Evolutionary conservation across 2,888 invertebrate genomes (phyloP).

Genomic region (Temnothorax ravouxi): DNA sequence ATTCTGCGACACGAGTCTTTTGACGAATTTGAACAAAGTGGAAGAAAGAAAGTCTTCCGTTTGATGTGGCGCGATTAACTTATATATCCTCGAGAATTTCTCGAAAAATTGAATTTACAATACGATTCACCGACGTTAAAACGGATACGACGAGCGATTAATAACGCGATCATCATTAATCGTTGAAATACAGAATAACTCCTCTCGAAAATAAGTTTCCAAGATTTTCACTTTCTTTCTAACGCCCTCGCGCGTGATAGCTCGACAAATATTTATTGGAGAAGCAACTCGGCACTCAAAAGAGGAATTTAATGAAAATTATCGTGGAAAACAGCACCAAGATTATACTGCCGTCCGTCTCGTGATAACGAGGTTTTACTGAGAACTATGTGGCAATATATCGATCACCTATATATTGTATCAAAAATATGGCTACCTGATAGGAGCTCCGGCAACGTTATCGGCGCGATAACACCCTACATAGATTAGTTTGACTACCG

Average conservation of each 20-base stretch:
- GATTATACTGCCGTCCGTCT: constrained; percentile 48
- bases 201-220: neutral
- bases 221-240: neutral
- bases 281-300: constrained; percentile 1
- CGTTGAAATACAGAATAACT: neutral
- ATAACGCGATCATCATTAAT: neutral
- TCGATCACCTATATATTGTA: constrained; percentile 86
- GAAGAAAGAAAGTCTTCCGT: neutral
- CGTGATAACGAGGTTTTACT: constrained; percentile 69
- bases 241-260: neutral
- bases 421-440: constrained; percentile 85
- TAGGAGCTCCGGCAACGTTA: constrained; percentile 85
- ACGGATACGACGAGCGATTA: neutral
- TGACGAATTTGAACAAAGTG: neutral
- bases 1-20: neutral
- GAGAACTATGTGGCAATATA: constrained; percentile 81
- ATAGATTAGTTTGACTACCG: constrained; percentile 84
- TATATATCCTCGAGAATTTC: neutral
- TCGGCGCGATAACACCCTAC: constrained; percentile 83
- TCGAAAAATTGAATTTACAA: neutral
- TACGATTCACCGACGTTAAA: neutral
- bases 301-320: constrained; percentile 16
- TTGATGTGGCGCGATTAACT: neutral
- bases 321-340: neutral
- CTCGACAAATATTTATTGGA: neutral